Conservation (phyloP, 2,888 invertebrate species). For the Tachystola acroxantha region DNA sequence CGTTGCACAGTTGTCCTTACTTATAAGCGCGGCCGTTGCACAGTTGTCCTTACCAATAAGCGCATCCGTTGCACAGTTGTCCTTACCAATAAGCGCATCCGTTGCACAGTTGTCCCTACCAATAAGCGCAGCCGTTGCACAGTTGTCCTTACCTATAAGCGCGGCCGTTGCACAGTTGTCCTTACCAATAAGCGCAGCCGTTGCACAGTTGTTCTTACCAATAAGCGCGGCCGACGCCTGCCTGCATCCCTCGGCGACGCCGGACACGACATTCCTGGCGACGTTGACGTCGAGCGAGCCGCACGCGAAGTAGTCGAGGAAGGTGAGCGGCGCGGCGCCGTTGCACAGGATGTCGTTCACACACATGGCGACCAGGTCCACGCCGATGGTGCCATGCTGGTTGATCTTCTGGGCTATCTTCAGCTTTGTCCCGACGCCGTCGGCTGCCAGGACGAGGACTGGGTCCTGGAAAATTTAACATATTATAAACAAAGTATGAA, state of each 20-base stretch:
- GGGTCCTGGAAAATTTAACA: constrained; percentile 87
- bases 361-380: constrained; percentile 99
- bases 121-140: no score
- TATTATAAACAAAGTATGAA: no score
- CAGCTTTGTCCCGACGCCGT: constrained; percentile 99
- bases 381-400: constrained; percentile 89
- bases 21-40: no score
- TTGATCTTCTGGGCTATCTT: constrained; percentile 91
- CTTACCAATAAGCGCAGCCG: no score
- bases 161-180: no score
- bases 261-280: constrained; percentile 84
- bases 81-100: no score
- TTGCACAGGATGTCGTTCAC: constrained; percentile 98
- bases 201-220: no score
- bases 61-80: no score
- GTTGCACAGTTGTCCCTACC: no score
- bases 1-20: no score
- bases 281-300: constrained; percentile 85
- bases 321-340: constrained; percentile 96
- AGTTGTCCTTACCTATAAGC: no score
- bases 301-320: constrained; percentile 97
- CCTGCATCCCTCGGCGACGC: constrained; percentile 90
- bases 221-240: constrained; percentile 91
- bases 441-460: constrained; percentile 94
- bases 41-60: no score